Base-by-base conservation (phyloP, 2,797 vertebrate genomes). In the Psittacula derbiana region DNA sequence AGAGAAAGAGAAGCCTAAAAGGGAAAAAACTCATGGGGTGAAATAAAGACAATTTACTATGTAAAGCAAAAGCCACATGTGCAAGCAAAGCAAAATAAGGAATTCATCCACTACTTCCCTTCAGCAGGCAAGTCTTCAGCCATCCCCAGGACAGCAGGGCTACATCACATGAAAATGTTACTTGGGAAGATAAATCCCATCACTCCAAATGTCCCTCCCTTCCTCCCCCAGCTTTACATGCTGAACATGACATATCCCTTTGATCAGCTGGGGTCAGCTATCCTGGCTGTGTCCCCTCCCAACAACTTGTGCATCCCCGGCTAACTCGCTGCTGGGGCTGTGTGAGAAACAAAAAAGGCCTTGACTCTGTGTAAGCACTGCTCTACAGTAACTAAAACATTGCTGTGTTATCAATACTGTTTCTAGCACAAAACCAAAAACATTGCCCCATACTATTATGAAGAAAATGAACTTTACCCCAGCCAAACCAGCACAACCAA, bases 11-110 rank as follows among this genome's bases (percentile, higher is more conserved):
- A 36, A 71, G 20, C 21, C 31, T 5, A 27, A 10, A 57, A 33
- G 23, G 2, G 16, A 53, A 50, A 70, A 60, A 75, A 60, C 4
- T 25, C 10, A 0, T 16, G 4, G 4, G 27, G 0, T 58, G 49
- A 74, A 38, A 73, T 2, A 7, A 83, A 83, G 21, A 73, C 25
- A 28, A 30, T 9, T 62, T 40, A 50, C 31, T 1, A 64, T 6
- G 19, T 16, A 74, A 50, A 58, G 55, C 21, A 50, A 92, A 62
- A 62, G 38, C 21, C 4, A 58, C 15, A 1, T 15, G n/a, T 24
- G n/a, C 30, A 18, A 82, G 31, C 57, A 81, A 46, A 57, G 31
- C 43, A 47, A 55, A 65, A 43, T 6, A 19, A 64, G 11, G 57
- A 58, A 53, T 38, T 70, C 5, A n/a, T 23, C 38, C 57, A 25